Conservation (phyloP, 1,140 invertebrate species). For the Drosophila ambigua region DNA sequence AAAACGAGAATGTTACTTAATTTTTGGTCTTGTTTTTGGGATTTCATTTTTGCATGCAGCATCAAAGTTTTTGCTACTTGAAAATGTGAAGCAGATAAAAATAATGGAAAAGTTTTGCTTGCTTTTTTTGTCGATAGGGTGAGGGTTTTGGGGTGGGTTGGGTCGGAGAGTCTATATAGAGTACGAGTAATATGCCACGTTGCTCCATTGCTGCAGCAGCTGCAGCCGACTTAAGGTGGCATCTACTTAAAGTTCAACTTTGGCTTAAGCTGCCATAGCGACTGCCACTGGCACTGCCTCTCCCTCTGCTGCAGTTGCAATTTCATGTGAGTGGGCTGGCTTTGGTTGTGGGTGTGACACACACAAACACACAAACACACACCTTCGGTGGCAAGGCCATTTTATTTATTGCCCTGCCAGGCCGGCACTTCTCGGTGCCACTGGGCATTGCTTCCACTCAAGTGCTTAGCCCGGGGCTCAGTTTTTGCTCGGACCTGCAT, state of each 20-base stretch:
- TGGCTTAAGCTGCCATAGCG: constrained; percentile 46
- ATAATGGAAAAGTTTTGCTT: constrained; percentile 77
- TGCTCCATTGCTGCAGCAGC: constrained; percentile 25
- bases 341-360: constrained; percentile 36
- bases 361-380: background rate
- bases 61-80: constrained; percentile 74
- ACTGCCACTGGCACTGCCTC: constrained; percentile 21
- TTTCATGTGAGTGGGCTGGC: constrained; percentile 13
- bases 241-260: constrained; percentile 72
- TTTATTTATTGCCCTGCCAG: constrained; percentile 63
- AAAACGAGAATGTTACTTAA: constrained; percentile 67
- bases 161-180: background rate
- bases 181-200: constrained; percentile 32
- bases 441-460: constrained; percentile 17
- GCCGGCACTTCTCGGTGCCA: constrained; percentile 23
- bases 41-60: constrained; percentile 67
- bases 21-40: constrained; percentile 66
- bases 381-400: constrained; percentile 49
- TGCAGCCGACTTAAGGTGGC: constrained; percentile 68
- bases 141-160: constrained; percentile 5
- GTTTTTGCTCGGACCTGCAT: constrained; percentile 5
- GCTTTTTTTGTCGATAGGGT: constrained; percentile 41
- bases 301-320: constrained; percentile 20
- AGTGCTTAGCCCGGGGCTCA: constrained; percentile 3
- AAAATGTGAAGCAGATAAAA: constrained; percentile 81